Conservation (phyloP, 2,888 invertebrate species). For the Cheilosia grossa region DNA sequence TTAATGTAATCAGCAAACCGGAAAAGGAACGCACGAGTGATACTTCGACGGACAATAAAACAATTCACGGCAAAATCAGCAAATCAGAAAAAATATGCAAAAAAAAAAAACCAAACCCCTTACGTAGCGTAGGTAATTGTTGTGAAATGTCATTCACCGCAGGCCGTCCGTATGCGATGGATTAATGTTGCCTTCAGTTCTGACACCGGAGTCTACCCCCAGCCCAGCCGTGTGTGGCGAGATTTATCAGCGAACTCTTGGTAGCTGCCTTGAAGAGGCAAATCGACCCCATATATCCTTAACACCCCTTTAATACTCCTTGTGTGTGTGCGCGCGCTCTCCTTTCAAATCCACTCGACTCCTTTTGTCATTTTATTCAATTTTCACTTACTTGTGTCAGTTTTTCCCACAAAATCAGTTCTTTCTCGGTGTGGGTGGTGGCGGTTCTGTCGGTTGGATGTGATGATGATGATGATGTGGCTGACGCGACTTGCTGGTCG, state of each 20-base stretch:
- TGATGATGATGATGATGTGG: slow-evolving; percentile 30
- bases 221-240: slow-evolving; percentile 52
- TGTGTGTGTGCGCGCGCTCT: slow-evolving; percentile 8
- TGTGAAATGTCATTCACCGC: slow-evolving; percentile 18
- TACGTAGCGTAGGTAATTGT: too few relatives aligned
- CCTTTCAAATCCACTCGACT: slow-evolving; percentile 17
- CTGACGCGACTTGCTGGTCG: slow-evolving; percentile 63
- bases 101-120: background rate
- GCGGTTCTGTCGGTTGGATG: slow-evolving; percentile 24
- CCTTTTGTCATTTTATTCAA: slow-evolving; percentile 69
- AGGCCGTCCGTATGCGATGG: background rate
- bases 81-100: slow-evolving; percentile 29
- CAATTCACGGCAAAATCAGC: slow-evolving; percentile 50
- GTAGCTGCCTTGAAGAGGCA: slow-evolving; percentile 56
- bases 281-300: slow-evolving; percentile 65
- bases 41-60: slow-evolving; percentile 17
- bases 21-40: slow-evolving; percentile 55
- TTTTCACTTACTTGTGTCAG: slow-evolving; percentile 43
- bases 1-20: slow-evolving; percentile 29
- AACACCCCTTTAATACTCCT: slow-evolving; percentile 43
- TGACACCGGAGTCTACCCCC: slow-evolving; percentile 2
- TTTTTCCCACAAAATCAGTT: slow-evolving; percentile 48
- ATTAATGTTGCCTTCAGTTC: slow-evolving; percentile 12
- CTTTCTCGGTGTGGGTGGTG: slow-evolving; percentile 2
- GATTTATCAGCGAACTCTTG: slow-evolving; percentile 45